Evolutionary conservation across 2,888 invertebrate genomes (phyloP), one percentile per base, ranked within the genome.

Genomic region (Papilio elwesi): DNA sequence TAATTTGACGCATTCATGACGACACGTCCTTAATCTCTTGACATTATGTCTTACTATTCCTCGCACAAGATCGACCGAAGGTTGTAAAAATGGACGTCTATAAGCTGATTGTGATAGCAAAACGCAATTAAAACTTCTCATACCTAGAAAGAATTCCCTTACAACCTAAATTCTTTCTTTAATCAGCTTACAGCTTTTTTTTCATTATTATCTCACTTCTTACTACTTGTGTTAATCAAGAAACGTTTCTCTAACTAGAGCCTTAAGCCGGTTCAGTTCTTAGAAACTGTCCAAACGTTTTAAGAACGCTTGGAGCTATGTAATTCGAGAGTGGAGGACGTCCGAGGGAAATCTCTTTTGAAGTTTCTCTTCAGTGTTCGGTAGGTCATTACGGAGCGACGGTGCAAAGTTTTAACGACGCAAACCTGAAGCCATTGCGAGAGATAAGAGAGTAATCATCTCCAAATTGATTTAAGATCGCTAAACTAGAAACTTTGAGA

Each of bases 341-440:
- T 57, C 69, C 15, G 52, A 69, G 51, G 69, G 62, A 69, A 69
- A 66, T 51, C 57, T 65, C 59, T 51, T 73, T 12, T 12, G 65
- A 73, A 73, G 65, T 69, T 73, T 62, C 65, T 55, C 65, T 69
- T 12, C 49, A 52, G 64, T 65, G 69, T 69, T 69, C 57, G 57
- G 65, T 12, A 69, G 57, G 65, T 68, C 72, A 68, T 73, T 73
- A 73, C 65, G 59, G 38, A 57, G 64, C 55, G 48, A 43, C 36
- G 53, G 68, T 52, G 51, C 68, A 64, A 73, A 73, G 69, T 73
- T 73, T 73, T 73, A 73, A 73, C 68, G 69, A 69, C 59, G 26
- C 51, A 65, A 59, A 73, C 65, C 73, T 73, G 65, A 72, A 68
- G 64, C 15, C 63, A 43, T 49, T 15, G 47, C 52, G 65, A 63